Conservation (phyloP, 2,797 vertebrate species). For the Podargus strigoides region DNA sequence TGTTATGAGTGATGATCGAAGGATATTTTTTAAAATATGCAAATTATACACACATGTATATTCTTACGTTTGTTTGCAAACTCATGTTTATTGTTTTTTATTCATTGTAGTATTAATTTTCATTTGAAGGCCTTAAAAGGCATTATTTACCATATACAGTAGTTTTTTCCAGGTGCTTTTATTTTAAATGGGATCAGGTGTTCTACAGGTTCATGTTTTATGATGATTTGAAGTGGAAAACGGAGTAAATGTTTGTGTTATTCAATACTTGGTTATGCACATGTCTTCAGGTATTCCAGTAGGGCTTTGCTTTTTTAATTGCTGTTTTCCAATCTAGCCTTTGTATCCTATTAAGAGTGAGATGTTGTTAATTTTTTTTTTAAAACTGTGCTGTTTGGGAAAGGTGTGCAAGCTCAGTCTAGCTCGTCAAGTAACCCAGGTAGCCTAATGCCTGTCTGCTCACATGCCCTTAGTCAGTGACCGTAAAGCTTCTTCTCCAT, state of each 20-base stretch:
- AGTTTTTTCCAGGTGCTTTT: not conserved
- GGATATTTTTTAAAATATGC: not conserved
- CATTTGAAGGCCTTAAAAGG: not conserved
- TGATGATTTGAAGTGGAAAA: not conserved
- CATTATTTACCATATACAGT: not conserved
- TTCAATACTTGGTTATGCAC: not conserved
- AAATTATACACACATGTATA: too few relatives aligned
- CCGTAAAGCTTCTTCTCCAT: not conserved
- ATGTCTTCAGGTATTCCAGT: not conserved
- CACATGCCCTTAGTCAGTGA: not conserved
- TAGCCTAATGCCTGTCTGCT: not conserved
- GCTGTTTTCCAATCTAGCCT: not conserved
- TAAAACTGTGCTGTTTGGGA: not conserved
- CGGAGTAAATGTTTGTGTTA: not conserved
- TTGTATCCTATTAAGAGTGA: not conserved
- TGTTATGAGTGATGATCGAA: not conserved
- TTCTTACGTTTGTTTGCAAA: not conserved
- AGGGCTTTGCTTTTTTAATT: not conserved
- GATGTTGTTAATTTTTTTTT: not conserved
- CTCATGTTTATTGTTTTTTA: not conserved
- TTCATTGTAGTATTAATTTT: not conserved
- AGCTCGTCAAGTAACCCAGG: not conserved
- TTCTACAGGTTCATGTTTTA: not conserved
- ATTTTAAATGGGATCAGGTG: not conserved
- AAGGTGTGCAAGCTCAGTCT: not conserved